These are phyloP conservation scores for Psittacula derbiana DNA, from an alignment of 2,797 vertebrate genomes.

Conservation along the genomic window DNA sequence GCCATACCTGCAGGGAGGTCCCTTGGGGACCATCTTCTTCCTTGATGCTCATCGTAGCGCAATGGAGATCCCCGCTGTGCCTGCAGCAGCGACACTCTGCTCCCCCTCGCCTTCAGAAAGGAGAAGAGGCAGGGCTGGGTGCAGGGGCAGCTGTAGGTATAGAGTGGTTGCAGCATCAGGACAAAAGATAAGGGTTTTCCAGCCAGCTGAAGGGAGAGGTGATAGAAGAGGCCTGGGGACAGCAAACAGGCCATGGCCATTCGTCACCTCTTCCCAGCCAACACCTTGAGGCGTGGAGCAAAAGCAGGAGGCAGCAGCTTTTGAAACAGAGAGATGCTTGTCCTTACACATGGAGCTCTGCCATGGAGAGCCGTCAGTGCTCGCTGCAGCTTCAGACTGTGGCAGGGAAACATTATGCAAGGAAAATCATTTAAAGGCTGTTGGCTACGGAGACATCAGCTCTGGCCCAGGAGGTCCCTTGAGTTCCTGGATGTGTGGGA, in stretches of 20 bases:
- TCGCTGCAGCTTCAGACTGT: not conserved
- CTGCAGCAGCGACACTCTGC: not conserved
- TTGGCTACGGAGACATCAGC: not conserved
- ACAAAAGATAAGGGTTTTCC: not conserved
- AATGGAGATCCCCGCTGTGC: rapidly evolving
- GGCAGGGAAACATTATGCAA: not conserved
- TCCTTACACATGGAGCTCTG: not conserved
- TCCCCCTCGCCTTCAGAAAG: not conserved
- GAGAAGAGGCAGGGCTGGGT: not conserved
- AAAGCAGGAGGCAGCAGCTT: not conserved
- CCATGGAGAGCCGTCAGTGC: not conserved
- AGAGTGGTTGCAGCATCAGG: not conserved
- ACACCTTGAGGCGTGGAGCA: not conserved
- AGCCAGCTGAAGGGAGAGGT: not conserved
- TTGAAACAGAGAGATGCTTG: not conserved
- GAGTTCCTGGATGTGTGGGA: not conserved
- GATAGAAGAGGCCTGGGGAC: not conserved
- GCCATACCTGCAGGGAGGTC: not conserved
- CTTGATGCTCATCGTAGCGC: rapidly evolving
- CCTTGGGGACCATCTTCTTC: not conserved
- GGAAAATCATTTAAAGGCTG: not conserved
- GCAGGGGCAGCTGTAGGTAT: not conserved
- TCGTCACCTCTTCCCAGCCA: not conserved
- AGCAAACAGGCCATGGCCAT: not conserved
- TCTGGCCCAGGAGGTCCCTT: not conserved